Evolutionary conservation across 2,113 vertebrate genomes (phyloP).

Genomic region (Patagioenas fasciata): DNA sequence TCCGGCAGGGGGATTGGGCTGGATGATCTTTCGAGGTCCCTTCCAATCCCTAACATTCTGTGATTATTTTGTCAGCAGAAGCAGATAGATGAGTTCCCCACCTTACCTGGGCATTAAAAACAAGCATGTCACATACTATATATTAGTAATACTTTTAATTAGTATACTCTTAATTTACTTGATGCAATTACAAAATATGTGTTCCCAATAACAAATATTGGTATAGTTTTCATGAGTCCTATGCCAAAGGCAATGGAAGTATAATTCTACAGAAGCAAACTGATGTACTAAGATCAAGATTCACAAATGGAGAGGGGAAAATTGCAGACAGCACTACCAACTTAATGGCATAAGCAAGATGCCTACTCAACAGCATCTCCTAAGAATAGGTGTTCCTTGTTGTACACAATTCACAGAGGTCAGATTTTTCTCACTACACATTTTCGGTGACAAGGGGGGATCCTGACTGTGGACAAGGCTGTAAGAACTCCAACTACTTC

Average conservation of each 20-base stretch:
- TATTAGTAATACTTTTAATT: neutral
- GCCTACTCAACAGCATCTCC: neutral
- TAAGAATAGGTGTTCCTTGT: neutral
- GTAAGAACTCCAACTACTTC: neutral
- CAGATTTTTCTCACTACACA: neutral
- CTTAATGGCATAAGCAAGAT: neutral
- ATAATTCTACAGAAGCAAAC: neutral
- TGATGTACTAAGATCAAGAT: neutral
- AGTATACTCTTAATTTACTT: neutral
- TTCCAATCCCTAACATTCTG: too few species aligned
- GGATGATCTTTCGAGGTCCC: too few species aligned
- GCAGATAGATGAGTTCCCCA: neutral
- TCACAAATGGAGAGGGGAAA: neutral
- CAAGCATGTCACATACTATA: accelerated
- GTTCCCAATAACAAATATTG: neutral
- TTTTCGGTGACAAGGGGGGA: neutral
- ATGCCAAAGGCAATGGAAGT: neutral
- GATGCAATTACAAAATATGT: neutral
- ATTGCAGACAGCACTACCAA: neutral
- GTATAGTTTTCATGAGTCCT: neutral
- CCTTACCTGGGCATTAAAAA: neutral
- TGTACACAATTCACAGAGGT: neutral
- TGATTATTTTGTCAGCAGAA: neutral
- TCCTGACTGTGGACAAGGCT: neutral
- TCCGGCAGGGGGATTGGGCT: too few species aligned